These are phyloP conservation scores for Acomys russatus DNA, from an alignment of 2,797 vertebrate species.

Conservation along the genomic window DNA sequence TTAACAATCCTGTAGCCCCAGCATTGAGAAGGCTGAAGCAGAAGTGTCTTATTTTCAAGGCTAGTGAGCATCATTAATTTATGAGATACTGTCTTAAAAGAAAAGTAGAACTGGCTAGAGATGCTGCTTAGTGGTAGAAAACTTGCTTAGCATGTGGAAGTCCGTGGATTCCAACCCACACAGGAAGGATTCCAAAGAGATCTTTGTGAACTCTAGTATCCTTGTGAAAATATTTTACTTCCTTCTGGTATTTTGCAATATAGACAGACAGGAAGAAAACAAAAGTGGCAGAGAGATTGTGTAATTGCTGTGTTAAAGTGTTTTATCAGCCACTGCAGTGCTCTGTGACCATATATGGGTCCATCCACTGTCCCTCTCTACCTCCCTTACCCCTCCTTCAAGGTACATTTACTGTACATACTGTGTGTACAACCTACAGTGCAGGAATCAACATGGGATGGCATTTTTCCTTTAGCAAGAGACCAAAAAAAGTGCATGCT, in stretches of 20 bases:
- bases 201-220: not conserved
- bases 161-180: not conserved
- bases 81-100: not conserved
- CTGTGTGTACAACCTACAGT: not conserved
- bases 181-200: not conserved
- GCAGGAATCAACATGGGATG: not conserved
- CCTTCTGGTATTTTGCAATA: not conserved
- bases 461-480: not conserved
- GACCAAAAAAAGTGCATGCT: too few relatives aligned
- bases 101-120: not conserved
- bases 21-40: not conserved
- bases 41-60: not conserved
- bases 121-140: not conserved
- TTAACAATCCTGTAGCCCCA: not conserved
- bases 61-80: not conserved
- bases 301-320: not conserved
- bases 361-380: not conserved
- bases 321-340: not conserved
- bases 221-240: constrained; percentile 1
- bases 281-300: not conserved
- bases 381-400: not conserved
- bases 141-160: not conserved
- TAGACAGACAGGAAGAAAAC: not conserved
- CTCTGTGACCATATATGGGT: not conserved
- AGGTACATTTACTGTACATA: not conserved